phyloP scores from a whole-genome alignment of 2,113 vertebrate genomes.

The Rhinogobius similis region DNA sequence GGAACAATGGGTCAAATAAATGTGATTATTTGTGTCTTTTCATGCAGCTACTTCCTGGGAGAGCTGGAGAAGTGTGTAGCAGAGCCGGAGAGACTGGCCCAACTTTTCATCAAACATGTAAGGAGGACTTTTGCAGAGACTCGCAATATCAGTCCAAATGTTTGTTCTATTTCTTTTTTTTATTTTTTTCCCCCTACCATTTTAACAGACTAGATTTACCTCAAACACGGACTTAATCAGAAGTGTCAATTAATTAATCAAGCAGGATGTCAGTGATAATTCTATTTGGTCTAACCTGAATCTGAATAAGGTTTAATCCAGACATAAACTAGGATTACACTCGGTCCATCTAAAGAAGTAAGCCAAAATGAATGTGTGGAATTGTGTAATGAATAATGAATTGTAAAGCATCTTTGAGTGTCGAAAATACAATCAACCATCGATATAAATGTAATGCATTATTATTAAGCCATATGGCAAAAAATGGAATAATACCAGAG shows the following conservation, averaged over 20 bases:
- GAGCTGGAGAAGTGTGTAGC: slow-evolving; percentile 87
- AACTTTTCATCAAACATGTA: slow-evolving; percentile 93
- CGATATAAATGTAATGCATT: too few species aligned
- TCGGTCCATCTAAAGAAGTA: not conserved
- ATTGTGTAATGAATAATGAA: too few species aligned
- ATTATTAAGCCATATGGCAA: not conserved
- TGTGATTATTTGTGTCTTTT: slow-evolving; percentile 21
- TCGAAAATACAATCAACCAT: too few species aligned
- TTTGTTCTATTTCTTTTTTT: slow-evolving; percentile 20
- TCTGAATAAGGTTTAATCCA: not conserved
- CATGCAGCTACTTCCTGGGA: slow-evolving; percentile 85
- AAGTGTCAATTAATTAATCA: not conserved
- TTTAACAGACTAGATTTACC: not conserved
- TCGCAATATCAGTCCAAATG: slow-evolving; percentile 17
- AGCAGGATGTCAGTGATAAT: not conserved
- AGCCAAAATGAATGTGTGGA: too few species aligned
- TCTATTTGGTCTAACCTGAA: too few species aligned
- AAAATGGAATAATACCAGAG: not conserved
- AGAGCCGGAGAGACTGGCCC: slow-evolving; percentile 88
- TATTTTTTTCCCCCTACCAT: not conserved
- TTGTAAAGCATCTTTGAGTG: too few species aligned
- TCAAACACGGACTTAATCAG: not conserved
- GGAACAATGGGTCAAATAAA: slow-evolving; percentile 50
- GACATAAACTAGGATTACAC: not conserved
- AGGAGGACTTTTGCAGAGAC: slow-evolving; percentile 57